phyloP scores from a whole-genome alignment of 2,797 vertebrate genomes.

The Hipposideros larvatus region DNA sequence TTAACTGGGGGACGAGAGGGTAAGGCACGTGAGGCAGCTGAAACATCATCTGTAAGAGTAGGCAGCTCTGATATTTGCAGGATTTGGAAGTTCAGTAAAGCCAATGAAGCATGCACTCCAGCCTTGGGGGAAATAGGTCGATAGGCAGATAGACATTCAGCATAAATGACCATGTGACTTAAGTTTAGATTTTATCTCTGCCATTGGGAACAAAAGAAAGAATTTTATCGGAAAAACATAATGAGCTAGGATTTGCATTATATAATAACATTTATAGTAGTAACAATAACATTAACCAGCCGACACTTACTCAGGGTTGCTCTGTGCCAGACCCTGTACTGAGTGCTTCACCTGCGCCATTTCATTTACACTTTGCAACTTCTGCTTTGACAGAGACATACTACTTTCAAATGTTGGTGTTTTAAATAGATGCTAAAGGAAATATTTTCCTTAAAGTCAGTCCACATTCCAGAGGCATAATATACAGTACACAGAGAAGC shows the following conservation, averaged over 20 bases:
- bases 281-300: not conserved
- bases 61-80: not conserved
- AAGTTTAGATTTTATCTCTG: not conserved
- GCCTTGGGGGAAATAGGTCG: not conserved
- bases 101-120: not conserved
- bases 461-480: not conserved
- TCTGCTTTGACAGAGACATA: not conserved
- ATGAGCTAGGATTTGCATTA: not conserved
- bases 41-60: not conserved
- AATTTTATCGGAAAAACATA: not conserved
- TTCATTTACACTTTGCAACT: not conserved
- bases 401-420: not conserved
- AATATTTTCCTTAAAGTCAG: not conserved
- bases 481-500: not conserved
- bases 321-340: not conserved
- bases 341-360: not conserved
- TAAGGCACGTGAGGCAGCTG: not conserved
- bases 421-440: slow-evolving; percentile 24
- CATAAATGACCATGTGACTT: not conserved
- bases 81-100: not conserved
- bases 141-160: not conserved
- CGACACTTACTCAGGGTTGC: not conserved
- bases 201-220: not conserved
- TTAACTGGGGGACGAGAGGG: not conserved
- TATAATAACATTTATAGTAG: not conserved